Evolutionary conservation across 1,140 invertebrate genomes (phyloP), one percentile per base, ranked within the genome.

Genomic region (Drosophila simulans): DNA sequence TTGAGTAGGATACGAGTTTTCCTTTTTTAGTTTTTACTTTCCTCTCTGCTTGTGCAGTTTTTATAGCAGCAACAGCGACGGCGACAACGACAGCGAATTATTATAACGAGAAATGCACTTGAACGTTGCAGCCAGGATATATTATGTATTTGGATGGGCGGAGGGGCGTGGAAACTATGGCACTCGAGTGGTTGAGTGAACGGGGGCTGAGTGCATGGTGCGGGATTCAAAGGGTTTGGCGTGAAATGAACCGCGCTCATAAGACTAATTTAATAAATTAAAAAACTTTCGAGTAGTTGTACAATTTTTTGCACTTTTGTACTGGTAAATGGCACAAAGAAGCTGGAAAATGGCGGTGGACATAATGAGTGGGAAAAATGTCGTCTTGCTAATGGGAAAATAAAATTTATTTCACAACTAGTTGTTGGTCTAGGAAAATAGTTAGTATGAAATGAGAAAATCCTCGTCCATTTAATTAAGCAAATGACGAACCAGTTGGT

Each of bases 81-180:
- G 17, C 46, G 58, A 20, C 55, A 56, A 54, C 54, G 71, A 70
- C 62, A 65, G 68, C 48, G 68, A 79, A 52, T 68, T 70, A 86
- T 81, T 86, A 71, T 75, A 78, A 86, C 60, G 56, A 68, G 75
- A 86, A 86, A 86, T 79, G 70, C 82, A 78, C 79, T 86, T 79
- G 75, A 82, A 86, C 74, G 70, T 52, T 56, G 79, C 78, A 58
- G 60, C 57, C 52, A 54, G 49, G 49, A 65, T 69, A 49, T 17
- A 20, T 12, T 31, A 31, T 31, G 31, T 31, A 31, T 31, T 31
- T 4, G 13, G 17, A 17, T 17, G 17, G 17, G 5, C 34, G 35
- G 35, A 37, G 35, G 35, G 35, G 46, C 17, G 20, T 37, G 53
- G 40, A 70, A 70, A 66, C 66, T 56, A 42, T 56, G 78, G n/a